A percentile compares a stretch with the other conserved stretches of the same genome.
These are phyloP conservation scores for Mactromeris polynyma DNA, from an alignment of 2,888 invertebrate species.

Conservation along the genomic window DNA sequence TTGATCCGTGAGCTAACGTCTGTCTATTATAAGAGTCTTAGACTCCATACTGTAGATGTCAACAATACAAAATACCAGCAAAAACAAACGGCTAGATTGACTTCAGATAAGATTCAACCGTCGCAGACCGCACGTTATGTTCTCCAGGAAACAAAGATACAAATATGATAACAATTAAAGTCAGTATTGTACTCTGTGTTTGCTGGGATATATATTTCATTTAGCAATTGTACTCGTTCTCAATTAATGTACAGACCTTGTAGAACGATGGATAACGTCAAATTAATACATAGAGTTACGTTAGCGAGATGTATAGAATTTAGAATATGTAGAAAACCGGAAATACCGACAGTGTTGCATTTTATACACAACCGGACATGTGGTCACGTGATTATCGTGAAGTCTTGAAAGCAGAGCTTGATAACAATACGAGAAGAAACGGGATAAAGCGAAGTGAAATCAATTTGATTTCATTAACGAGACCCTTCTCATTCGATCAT, in stretches of 20 bases:
- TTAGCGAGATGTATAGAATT: not conserved
- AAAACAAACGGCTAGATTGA: constrained; percentile 12
- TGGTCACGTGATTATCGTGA: not conserved
- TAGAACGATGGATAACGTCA: not conserved
- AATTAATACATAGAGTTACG: not conserved
- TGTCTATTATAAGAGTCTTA: not conserved
- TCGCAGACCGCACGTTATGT: not conserved
- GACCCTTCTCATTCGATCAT: not conserved
- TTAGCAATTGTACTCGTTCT: not conserved
- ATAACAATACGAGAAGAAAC: not conserved
- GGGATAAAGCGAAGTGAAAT: not conserved
- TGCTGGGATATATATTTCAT: not conserved
- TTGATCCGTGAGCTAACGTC: constrained; percentile 51
- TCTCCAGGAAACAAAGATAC: not conserved
- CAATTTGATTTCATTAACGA: not conserved
- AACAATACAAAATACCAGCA: not conserved
- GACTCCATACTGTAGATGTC: not conserved
- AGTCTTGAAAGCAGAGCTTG: not conserved
- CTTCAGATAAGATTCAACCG: not conserved
- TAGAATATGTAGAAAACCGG: not conserved
- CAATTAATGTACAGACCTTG: not conserved
- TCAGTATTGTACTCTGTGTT: not conserved
- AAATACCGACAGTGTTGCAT: not conserved
- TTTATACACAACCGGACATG: not conserved
- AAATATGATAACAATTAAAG: not conserved